These are phyloP conservation scores for Balanococcus diminutus DNA, from an alignment of 2,888 invertebrate genomes.

Conservation along the genomic window DNA sequence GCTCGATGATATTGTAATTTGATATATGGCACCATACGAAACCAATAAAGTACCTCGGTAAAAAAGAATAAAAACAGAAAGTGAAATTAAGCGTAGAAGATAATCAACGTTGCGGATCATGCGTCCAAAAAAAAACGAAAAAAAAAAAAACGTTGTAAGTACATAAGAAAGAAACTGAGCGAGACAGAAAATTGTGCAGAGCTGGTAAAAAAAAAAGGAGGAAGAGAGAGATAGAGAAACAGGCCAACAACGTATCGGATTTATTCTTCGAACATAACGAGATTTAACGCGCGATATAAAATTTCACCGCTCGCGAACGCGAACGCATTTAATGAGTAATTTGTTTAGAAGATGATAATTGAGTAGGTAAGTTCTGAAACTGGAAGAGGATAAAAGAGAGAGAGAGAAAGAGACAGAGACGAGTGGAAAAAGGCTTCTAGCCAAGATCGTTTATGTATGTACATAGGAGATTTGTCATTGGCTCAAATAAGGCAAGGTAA, in stretches of 20 bases:
- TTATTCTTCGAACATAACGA: neutral
- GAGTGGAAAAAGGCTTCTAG: neutral
- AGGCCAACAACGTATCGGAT: neutral
- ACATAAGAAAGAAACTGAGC: neutral
- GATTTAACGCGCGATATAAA: conserved; percentile 13
- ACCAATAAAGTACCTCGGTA: neutral
- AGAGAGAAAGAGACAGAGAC: neutral
- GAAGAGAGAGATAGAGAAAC: neutral
- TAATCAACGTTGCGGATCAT: conserved; percentile 1
- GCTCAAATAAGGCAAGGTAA: neutral
- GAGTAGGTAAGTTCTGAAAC: conserved; percentile 8
- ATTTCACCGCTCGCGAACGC: conserved; percentile 4
- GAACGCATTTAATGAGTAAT: conserved; percentile 5
- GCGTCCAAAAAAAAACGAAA: too few relatives aligned
- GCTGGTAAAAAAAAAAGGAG: too few relatives aligned
- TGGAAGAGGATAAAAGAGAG: too few relatives aligned
- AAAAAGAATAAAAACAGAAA: neutral
- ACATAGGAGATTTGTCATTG: conserved; percentile 8
- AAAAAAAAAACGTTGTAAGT: neutral
- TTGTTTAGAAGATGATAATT: conserved; percentile 16
- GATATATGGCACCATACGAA: neutral
- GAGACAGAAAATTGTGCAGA: neutral
- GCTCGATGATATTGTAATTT: neutral
- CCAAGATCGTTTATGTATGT: neutral
- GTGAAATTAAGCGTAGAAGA: neutral